phyloP scores from a whole-genome alignment of 2,797 vertebrate genomes.

The Avahi laniger region DNA sequence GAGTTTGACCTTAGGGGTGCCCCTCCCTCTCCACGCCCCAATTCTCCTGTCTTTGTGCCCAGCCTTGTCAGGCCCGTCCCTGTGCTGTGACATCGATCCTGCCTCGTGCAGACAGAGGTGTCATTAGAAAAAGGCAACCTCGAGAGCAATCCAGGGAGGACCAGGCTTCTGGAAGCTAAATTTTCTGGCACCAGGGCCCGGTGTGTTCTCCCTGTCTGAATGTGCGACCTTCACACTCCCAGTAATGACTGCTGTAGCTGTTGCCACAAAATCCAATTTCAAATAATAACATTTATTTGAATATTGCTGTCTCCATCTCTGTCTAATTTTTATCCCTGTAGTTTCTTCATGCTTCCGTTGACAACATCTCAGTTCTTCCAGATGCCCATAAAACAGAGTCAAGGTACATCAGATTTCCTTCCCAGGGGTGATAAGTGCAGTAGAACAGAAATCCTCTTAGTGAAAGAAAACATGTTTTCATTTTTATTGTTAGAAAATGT shows the following conservation, averaged over 20 bases:
- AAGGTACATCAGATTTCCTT: constrained; percentile 53
- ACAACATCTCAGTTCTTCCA: not conserved
- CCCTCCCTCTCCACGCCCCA: too few species aligned
- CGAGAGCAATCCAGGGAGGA: not conserved
- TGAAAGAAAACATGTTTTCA: constrained; percentile 37
- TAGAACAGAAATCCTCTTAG: not conserved
- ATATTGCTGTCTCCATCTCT: constrained; percentile 35
- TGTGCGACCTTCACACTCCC: constrained; percentile 43
- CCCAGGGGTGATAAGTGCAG: constrained; percentile 14
- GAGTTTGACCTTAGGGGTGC: not conserved
- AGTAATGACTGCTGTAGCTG: not conserved
- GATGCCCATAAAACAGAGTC: constrained; percentile 54
- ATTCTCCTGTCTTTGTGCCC: not conserved
- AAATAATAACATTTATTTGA: constrained; percentile 54
- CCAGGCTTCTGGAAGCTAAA: not conserved
- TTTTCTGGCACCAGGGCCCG: not conserved
- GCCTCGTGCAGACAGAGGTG: not conserved
- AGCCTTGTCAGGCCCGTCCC: not conserved
- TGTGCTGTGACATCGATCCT: not conserved
- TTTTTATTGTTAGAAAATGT: constrained; percentile 43
- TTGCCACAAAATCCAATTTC: constrained; percentile 63
- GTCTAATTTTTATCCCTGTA: constrained; percentile 45
- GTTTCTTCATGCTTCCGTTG: constrained; percentile 50
- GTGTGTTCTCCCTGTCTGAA: not conserved
- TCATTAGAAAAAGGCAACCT: not conserved